phyloP scores from a whole-genome alignment of 2,797 vertebrate genomes.

The Macrochelys suwanniensis region DNA sequence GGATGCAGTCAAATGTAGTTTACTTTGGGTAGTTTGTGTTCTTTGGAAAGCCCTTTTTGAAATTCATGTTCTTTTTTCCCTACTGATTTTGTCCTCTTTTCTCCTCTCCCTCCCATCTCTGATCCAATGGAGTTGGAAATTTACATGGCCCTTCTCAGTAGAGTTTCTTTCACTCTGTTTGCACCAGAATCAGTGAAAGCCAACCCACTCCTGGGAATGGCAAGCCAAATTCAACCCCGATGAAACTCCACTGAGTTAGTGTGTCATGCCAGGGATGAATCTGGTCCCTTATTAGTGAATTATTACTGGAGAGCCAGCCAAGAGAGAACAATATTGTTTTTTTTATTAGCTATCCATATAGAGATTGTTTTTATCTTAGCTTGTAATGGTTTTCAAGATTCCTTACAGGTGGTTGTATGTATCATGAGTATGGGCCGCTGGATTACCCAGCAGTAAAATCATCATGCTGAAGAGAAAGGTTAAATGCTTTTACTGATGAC shows the following conservation, averaged over 20 bases:
- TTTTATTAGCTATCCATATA: background rate
- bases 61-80: background rate
- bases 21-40: background rate
- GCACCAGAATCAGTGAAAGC: background rate
- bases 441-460: background rate
- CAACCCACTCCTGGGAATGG: background rate
- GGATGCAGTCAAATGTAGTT: background rate
- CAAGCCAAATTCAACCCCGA: background rate
- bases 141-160: background rate
- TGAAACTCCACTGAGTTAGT: background rate
- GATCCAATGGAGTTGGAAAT: background rate
- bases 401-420: background rate
- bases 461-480: background rate
- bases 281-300: background rate
- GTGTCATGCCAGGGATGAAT: background rate
- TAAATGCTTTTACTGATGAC: background rate
- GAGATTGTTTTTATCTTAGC: background rate
- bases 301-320: background rate
- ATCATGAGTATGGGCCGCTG: rapidly evolving
- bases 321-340: background rate
- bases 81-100: background rate
- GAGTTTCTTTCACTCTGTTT: background rate
- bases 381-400: background rate
- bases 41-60: background rate
- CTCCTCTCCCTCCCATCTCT: background rate